Percentiles rank a stretch among this genome's conserved stretches.
Conservation (phyloP, 2,797 vertebrate species). For the Muscicapa striata region DNA sequence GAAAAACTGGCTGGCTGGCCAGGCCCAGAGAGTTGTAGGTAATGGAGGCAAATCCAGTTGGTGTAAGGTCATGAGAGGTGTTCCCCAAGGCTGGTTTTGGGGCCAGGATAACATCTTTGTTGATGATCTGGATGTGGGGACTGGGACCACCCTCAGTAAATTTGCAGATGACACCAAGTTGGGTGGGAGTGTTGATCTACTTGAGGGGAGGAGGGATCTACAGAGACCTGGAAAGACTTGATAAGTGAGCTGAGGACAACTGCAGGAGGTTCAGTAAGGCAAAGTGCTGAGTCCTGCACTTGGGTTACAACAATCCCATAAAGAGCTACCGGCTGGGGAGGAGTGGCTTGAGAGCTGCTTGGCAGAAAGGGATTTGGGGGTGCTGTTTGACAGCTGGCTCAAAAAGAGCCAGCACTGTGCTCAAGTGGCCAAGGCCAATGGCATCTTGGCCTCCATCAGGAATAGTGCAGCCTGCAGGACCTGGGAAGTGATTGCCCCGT, state of each 20-base stretch:
- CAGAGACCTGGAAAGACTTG: background rate
- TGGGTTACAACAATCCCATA: background rate
- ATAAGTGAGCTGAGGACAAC: background rate
- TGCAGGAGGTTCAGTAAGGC: background rate
- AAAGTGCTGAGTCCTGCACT: accelerated
- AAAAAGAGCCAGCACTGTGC: background rate
- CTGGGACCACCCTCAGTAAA: background rate
- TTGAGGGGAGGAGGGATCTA: background rate
- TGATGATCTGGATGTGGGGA: background rate
- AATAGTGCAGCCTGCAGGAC: background rate
- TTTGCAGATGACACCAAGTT: background rate
- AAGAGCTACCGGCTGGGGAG: accelerated
- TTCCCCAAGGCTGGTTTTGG: background rate
- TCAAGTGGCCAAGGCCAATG: background rate
- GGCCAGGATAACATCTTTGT: background rate
- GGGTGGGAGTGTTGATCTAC: background rate
- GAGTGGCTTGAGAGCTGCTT: background rate
- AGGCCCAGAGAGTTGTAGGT: background rate
- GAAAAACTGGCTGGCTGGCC: background rate
- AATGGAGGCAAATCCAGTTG: background rate
- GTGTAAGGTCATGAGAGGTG: background rate
- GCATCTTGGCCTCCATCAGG: background rate
- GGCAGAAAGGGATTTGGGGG: background rate
- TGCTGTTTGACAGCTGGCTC: background rate
- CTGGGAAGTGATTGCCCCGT: background rate